A percentile compares a stretch with the other conserved stretches of the same genome.
These are phyloP conservation scores for Macrotus californicus DNA, from an alignment of 2,113 vertebrate genomes.

Conservation along the genomic window DNA sequence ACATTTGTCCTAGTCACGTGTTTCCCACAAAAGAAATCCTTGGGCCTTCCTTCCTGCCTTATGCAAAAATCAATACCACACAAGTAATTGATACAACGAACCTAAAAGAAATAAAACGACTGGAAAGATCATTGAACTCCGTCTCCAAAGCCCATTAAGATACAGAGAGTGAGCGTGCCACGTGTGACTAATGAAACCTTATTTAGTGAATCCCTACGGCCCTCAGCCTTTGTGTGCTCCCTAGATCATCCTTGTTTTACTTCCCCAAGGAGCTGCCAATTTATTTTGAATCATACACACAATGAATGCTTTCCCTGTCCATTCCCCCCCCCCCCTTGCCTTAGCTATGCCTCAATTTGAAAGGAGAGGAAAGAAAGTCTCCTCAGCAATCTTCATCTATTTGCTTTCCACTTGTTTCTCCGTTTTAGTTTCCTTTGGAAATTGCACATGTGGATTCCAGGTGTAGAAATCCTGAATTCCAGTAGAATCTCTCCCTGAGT, in stretches of 20 bases:
- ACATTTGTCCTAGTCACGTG: background rate
- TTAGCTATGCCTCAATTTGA: background rate
- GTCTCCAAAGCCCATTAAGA: background rate
- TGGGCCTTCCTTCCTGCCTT: background rate
- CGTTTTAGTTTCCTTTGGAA: background rate
- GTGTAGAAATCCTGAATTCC: background rate
- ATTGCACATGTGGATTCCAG: background rate
- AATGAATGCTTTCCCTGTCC: background rate
- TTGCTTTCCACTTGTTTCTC: background rate
- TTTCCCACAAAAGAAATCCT: background rate
- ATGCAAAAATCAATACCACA: background rate
- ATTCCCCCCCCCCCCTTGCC: background rate
- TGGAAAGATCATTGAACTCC: background rate
- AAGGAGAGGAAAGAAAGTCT: background rate
- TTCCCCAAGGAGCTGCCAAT: background rate
- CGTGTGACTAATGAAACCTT: background rate
- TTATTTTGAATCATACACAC: slow-evolving; percentile 26
- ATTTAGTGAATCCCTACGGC: background rate
- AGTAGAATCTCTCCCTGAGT: background rate
- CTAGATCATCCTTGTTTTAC: background rate
- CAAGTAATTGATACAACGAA: background rate
- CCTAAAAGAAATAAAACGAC: background rate
- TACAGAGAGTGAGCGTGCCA: background rate
- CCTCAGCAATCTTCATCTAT: background rate
- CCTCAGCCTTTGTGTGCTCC: background rate